Evolutionary conservation across 2,113 vertebrate genomes (phyloP).

Genomic region (Malaclemys terrapin): DNA sequence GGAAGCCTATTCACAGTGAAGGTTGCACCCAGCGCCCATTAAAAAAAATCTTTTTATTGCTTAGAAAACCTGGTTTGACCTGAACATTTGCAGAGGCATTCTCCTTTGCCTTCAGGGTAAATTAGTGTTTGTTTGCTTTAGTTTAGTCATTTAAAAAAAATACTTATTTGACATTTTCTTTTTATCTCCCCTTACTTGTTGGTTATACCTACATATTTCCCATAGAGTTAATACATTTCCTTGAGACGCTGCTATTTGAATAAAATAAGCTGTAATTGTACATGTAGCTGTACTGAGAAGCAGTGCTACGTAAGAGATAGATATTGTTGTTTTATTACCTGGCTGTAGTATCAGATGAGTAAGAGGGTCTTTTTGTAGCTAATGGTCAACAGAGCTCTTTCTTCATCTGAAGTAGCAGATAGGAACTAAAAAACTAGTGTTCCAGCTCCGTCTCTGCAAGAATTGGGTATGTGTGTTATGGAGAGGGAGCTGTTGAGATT

Average conservation of each 20-base stretch:
- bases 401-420: neutral
- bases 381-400: neutral
- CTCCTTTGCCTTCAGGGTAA: neutral
- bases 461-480: neutral
- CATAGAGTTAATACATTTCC: neutral
- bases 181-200: neutral
- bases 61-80: neutral
- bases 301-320: neutral
- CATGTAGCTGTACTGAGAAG: neutral
- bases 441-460: neutral
- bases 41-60: neutral
- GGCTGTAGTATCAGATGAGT: neutral
- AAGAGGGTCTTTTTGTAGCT: neutral
- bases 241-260: neutral
- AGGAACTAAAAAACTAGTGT: neutral
- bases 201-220: neutral
- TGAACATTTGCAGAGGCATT: neutral
- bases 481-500: neutral
- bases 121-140: neutral
- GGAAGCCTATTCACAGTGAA: neutral
- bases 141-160: neutral
- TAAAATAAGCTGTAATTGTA: neutral
- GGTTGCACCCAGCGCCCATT: neutral
- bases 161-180: neutral
- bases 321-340: neutral